A percentile compares a stretch with the other conserved stretches of the same genome.
Evolutionary conservation across 2,888 invertebrate species (phyloP).

Genomic region (Nasonia oneida): DNA sequence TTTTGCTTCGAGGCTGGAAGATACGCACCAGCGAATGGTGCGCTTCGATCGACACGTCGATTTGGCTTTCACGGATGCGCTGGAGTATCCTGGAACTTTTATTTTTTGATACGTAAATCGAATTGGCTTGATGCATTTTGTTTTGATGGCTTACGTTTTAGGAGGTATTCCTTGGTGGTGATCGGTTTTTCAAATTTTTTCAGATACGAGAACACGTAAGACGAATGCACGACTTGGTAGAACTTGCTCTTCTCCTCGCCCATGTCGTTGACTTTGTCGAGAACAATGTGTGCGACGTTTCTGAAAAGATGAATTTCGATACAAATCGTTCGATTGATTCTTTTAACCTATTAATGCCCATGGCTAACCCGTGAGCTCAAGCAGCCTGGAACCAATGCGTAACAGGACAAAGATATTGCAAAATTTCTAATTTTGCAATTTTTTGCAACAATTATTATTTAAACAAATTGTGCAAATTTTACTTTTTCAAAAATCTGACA

Average conservation of each 20-base stretch:
- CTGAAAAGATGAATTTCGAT: conserved; percentile 19
- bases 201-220: conserved; percentile 60
- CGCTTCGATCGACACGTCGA: conserved; percentile 73
- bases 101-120: neutral
- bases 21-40: conserved; percentile 82
- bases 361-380: no score
- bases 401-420: no score
- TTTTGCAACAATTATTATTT: no score
- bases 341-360: no score
- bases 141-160: conserved; percentile 2
- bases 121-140: neutral
- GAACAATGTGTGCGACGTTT: conserved; percentile 36
- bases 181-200: conserved; percentile 72
- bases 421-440: no score
- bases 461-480: no score
- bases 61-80: conserved; percentile 71
- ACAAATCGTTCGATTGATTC: neutral
- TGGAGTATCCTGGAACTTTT: conserved; percentile 75
- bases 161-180: no score
- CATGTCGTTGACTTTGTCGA: conserved; percentile 72
- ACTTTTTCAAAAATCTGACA: no score
- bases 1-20: conserved; percentile 84
- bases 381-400: no score
- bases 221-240: conserved; percentile 27
- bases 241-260: conserved; percentile 13